Base-by-base conservation (phyloP, 2,888 invertebrate genomes). In the Drosophila leonis region DNA sequence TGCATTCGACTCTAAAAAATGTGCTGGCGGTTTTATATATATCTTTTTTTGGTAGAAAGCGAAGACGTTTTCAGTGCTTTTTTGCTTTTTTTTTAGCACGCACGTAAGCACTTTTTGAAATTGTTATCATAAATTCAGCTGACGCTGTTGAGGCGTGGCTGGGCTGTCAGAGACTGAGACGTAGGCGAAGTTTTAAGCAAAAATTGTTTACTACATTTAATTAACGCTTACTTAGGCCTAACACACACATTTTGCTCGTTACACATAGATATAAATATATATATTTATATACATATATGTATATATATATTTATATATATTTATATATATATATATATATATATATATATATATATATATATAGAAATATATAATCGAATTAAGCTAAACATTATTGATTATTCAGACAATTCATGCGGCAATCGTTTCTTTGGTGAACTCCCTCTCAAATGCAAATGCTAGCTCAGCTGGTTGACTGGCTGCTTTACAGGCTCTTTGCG, bases 241-340 rank as follows among this genome's bases (percentile, higher is more conserved):
- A 87, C 87, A 89, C 88, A 88, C 88, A 88, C 88, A 88, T 89
- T 89, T 89, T 86, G 88, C 73, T 83, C 52, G 60, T 68, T 78
- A 75, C 56, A 75, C 64, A 78, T 82, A 75, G 48, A 68, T 56
- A 65, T 75, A 64, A 12, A 27, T 46, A 46, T 15, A n/a, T 29
- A 46, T 46, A 15, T 9, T 27, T 20, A 13, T 13, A 42, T 42
- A 42, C 20, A 42, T 39, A 39, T 39, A 33, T 33, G 10, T 10
- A 33, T 9, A 33, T 2, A 33, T 33, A 33, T 33, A 33, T 33
- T 7, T 31, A 31, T 31, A 15, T 54, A 77, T 65, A 65, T 41
- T 70, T 57, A 72, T 65, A 76, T 76, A 69, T 51, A 72, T 51
- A 64, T 79, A 65, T 44, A 80, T 75, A 70, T n/a, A n/a, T n/a